Conservation (phyloP, 2,113 vertebrate genomes). For the Tachysurus fulvidraco region DNA sequence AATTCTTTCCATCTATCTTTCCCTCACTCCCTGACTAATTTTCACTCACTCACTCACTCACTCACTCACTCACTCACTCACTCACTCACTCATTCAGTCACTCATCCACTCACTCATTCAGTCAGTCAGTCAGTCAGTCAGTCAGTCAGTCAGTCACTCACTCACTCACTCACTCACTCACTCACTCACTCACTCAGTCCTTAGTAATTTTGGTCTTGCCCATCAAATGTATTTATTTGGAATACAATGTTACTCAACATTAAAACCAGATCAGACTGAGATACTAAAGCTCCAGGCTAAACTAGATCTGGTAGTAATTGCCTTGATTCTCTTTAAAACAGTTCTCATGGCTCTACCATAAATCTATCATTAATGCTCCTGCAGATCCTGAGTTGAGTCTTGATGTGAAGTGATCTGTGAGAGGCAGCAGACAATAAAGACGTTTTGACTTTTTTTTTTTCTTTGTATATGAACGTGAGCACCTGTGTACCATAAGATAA, state of each 20-base stretch:
- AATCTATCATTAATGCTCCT: background rate
- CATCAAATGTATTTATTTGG: conserved; percentile 55
- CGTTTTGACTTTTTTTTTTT: conserved; percentile 56
- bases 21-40: background rate
- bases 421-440: conserved; percentile 23
- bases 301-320: background rate
- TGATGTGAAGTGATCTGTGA: background rate
- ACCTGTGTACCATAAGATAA: conserved; percentile 27
- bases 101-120: background rate
- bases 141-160: background rate
- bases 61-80: background rate
- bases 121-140: background rate
- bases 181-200: background rate
- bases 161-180: background rate
- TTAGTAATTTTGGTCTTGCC: conserved; percentile 44
- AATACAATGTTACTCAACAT: conserved; percentile 54
- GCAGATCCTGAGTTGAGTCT: background rate
- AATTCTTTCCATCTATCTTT: background rate
- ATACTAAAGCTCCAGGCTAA: background rate
- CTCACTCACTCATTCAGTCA: background rate
- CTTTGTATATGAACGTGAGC: conserved; percentile 38
- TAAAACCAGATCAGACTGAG: conserved; percentile 39
- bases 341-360: background rate
- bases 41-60: background rate
- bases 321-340: background rate